phyloP scores from a whole-genome alignment of 1,140 invertebrate genomes.

The Euwallacea fornicatus region DNA sequence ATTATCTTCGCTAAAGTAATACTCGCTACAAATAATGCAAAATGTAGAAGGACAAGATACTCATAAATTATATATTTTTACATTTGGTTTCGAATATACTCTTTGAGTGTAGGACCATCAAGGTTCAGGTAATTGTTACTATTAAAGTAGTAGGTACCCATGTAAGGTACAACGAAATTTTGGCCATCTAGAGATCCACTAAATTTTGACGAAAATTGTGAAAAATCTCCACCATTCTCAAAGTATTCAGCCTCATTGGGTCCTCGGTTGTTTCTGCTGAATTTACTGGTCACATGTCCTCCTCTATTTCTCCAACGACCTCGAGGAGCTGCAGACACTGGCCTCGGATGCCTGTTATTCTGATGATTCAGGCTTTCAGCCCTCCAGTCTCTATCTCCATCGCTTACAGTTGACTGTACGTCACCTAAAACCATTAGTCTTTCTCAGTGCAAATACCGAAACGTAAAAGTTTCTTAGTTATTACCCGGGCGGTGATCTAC shows the following conservation, averaged over 20 bases:
- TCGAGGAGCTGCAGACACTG: constrained; percentile 43
- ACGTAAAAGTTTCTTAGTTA: neutral
- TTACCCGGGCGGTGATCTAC: constrained; percentile 8
- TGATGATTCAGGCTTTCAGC: constrained; percentile 40
- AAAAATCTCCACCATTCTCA: constrained; percentile 52
- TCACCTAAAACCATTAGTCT: constrained; percentile 35
- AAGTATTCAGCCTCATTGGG: constrained; percentile 55
- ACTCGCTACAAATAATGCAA: constrained; percentile 76
- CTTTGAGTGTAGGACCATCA: constrained; percentile 66
- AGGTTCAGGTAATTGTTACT: constrained; percentile 58
- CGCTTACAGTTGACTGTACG: constrained; percentile 50
- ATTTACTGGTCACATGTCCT: constrained; percentile 44
- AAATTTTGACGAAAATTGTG: constrained; percentile 28
- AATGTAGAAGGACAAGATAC: too few relatives aligned
- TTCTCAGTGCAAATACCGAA: neutral
- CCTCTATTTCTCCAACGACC: constrained; percentile 47
- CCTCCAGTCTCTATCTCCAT: constrained; percentile 50
- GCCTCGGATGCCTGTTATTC: constrained; percentile 40
- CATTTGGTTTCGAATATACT: constrained; percentile 83
- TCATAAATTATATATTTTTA: constrained; percentile 54
- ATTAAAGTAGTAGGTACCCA: constrained; percentile 65
- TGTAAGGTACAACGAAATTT: constrained; percentile 61
- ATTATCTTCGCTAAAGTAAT: constrained; percentile 99
- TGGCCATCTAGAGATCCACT: constrained; percentile 30
- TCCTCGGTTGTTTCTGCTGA: constrained; percentile 44